These are phyloP conservation scores for Limnephilus lunatus DNA, from an alignment of 2,888 invertebrate genomes.

Conservation along the genomic window DNA sequence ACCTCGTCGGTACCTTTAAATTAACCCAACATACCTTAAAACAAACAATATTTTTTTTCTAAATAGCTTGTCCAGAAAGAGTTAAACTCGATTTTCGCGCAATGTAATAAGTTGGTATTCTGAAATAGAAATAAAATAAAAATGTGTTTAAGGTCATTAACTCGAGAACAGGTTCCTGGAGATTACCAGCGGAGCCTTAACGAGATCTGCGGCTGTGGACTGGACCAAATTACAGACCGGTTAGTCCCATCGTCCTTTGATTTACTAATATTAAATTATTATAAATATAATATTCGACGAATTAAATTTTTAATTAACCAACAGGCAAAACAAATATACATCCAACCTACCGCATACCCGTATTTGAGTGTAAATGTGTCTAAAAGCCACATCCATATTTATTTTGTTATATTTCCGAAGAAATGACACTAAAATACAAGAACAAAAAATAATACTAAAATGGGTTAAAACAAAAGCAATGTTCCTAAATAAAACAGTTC, in stretches of 20 bases:
- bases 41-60: background rate
- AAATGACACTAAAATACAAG: too few relatives aligned
- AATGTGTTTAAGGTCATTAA: conserved; percentile 35
- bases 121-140: conserved; percentile 32
- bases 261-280: background rate
- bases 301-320: background rate
- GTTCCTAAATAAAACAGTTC: too few relatives aligned
- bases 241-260: background rate
- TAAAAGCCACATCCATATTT: too few relatives aligned
- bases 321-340: background rate
- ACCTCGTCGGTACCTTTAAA: too few relatives aligned
- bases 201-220: background rate
- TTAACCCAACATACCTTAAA: too few relatives aligned
- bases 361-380: background rate
- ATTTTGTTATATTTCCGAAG: too few relatives aligned
- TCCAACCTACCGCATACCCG: background rate
- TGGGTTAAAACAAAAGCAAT: too few relatives aligned
- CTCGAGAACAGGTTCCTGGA: conserved; percentile 21
- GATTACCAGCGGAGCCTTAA: conserved; percentile 16
- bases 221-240: conserved; percentile 19
- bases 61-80: background rate
- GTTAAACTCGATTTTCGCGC: conserved; percentile 8
- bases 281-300: background rate
- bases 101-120: background rate
- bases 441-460: too few relatives aligned